Conservation (phyloP, 2,888 invertebrate genomes). For the Tachina lurida region DNA sequence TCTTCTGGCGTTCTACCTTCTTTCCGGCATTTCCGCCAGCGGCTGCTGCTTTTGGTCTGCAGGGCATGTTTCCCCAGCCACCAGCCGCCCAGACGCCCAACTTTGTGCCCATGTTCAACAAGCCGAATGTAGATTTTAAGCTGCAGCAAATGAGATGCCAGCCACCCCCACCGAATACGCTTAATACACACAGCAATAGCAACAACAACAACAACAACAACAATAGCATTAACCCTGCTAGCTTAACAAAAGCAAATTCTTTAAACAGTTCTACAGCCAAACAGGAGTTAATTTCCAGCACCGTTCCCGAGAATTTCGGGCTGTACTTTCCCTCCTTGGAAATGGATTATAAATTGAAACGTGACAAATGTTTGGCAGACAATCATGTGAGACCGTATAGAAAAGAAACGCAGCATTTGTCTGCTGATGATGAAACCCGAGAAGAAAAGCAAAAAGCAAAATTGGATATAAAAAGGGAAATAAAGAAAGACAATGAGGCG, state of each 20-base stretch:
- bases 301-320: conserved; percentile 57
- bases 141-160: conserved; percentile 74
- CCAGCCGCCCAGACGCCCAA: conserved; percentile 77
- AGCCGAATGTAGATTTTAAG: conserved; percentile 84
- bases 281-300: conserved; percentile 74
- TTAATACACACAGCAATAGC: conserved; percentile 35
- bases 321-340: conserved; percentile 55
- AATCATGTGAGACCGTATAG: conserved; percentile 61
- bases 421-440: conserved; percentile 57
- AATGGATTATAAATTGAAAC: conserved; percentile 55
- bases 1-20: conserved; percentile 87
- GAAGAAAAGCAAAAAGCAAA: conserved; percentile 51
- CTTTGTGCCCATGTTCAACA: conserved; percentile 85
- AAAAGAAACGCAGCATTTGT: conserved; percentile 48
- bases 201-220: conserved; percentile 44
- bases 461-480: conserved; percentile 63
- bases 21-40: conserved; percentile 86
- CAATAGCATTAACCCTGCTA: conserved; percentile 66
- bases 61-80: conserved; percentile 85
- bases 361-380: conserved; percentile 68
- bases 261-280: conserved; percentile 74
- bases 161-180: conserved; percentile 14
- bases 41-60: conserved; percentile 84
- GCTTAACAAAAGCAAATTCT: conserved; percentile 70
- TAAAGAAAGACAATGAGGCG: neutral